Percentiles rank a stretch among this genome's conserved stretches.
These are phyloP conservation scores for Catagonus wagneri DNA, from an alignment of 2,113 vertebrate species.

Conservation along the genomic window DNA sequence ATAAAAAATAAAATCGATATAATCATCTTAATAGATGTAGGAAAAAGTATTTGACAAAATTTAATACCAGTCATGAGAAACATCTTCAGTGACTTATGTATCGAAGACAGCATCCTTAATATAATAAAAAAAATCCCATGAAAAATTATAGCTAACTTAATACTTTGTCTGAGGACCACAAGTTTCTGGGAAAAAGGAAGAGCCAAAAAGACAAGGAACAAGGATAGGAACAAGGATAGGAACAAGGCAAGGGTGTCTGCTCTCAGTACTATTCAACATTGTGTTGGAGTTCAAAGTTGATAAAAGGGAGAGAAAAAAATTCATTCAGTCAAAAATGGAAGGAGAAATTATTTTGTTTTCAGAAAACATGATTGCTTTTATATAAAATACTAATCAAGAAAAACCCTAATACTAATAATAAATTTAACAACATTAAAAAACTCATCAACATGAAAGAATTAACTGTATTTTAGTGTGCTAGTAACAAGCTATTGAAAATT, in stretches of 20 bases:
- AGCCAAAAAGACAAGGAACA: no score
- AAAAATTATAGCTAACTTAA: neutral
- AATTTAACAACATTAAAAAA: neutral
- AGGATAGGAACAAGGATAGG: neutral
- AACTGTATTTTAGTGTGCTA: neutral
- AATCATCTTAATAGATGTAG: neutral
- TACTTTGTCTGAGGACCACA: neutral
- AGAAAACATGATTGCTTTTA: neutral
- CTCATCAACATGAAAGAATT: neutral
- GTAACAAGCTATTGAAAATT: neutral
- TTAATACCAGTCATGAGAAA: neutral
- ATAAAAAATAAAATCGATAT: neutral
- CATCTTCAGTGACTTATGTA: neutral
- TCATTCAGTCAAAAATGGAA: neutral
- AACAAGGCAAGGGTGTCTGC: neutral
- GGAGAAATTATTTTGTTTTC: neutral
- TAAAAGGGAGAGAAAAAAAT: neutral
- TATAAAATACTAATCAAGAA: neutral
- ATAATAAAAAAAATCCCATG: neutral
- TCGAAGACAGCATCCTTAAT: neutral
- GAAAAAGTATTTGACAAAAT: neutral
- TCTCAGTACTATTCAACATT: neutral
- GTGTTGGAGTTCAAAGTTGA: neutral
- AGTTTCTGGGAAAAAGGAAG: neutral
- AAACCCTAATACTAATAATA: neutral